Evolutionary conservation across 2,113 vertebrate species (phyloP).

Genomic region (Tetrax tetrax): DNA sequence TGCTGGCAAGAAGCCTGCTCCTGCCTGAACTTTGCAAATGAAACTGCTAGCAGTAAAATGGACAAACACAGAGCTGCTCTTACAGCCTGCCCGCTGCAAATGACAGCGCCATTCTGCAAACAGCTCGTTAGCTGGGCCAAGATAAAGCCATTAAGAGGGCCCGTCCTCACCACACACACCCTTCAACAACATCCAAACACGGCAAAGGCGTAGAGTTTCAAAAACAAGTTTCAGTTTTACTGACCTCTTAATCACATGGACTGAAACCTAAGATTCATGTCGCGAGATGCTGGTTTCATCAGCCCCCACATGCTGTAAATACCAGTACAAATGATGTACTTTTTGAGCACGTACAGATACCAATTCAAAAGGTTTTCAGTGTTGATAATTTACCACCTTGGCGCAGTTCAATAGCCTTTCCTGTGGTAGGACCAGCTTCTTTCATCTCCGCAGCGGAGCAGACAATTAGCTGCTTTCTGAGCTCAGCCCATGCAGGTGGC

Average conservation of each 20-base stretch:
- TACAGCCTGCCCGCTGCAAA: constrained; percentile 53
- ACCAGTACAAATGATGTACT: background rate
- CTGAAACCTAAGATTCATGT: background rate
- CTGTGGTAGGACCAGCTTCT: constrained; percentile 29
- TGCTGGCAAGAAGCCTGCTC: constrained; percentile 73
- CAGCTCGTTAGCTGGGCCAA: constrained; percentile 37
- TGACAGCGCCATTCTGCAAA: constrained; percentile 52
- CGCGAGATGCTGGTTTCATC: background rate
- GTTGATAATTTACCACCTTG: constrained; percentile 45
- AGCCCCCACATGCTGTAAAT: background rate
- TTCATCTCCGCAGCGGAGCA: constrained; percentile 25
- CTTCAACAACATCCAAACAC: background rate
- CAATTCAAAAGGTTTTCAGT: constrained; percentile 23
- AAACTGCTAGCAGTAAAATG: constrained; percentile 69
- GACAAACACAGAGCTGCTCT: constrained; percentile 72
- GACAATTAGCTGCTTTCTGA: constrained; percentile 52
- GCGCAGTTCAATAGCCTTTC: constrained; percentile 24
- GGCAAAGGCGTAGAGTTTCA: background rate
- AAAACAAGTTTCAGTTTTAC: constrained; percentile 13
- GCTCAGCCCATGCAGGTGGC: constrained; percentile 53
- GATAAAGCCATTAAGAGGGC: constrained; percentile 50
- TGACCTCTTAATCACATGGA: background rate
- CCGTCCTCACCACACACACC: constrained; percentile 48
- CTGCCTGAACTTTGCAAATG: constrained; percentile 71
- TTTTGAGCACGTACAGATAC: background rate